Evolutionary conservation across 2,888 invertebrate species (phyloP), one percentile per base, ranked within the genome.

Genomic region (Dryococelus australis): DNA sequence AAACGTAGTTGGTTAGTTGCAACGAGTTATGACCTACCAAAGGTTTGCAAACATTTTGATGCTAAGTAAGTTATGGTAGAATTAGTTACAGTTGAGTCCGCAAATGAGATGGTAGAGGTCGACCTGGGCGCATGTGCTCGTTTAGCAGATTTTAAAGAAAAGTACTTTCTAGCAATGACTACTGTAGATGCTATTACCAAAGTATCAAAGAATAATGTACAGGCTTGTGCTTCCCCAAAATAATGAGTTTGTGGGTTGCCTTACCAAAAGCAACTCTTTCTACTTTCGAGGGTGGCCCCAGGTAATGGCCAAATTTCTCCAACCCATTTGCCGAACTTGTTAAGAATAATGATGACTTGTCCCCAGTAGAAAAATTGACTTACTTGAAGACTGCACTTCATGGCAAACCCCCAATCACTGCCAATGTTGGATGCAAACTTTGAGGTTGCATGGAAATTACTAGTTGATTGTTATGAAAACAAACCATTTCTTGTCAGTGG

Each of bases 391-490:
- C 28, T 28, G 28, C 83, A 10, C 20, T 83, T 5, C 28, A 43
- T 24, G 6, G 83, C 13, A 10, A 83, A 35, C 83, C 83, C 16
- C 10, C 83, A 83, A 35, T 28, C 35, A 13, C 35, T 83, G 13
- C 83, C 83, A 12, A 28, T 83, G 35, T 35, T 35, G 8, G 43
- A 83, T 6, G 83, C 20, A 83, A 83, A 80, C 26, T 83, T 35
- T 26, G 16, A 28, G 0, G 24, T 83, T 28, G 28, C 83, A 16
- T 83, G 83, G 27, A n/a, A n/a, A n/a, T n/a, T n/a, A n/a, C n/a
- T n/a, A n/a, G n/a, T n/a, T n/a, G n/a, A n/a, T n/a, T n/a, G 83
- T 13, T 83, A 83, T 28, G 83, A 83, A 16, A 83, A 83, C 83
- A 83, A 83, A 27, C 35, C 8, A 20, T 24, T 83, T 43, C 28